A percentile compares a stretch with the other conserved stretches of the same genome.
These are phyloP conservation scores for Paramacrobiotus metropolitanus DNA, from an alignment of 1,140 invertebrate species.

Conservation along the genomic window DNA sequence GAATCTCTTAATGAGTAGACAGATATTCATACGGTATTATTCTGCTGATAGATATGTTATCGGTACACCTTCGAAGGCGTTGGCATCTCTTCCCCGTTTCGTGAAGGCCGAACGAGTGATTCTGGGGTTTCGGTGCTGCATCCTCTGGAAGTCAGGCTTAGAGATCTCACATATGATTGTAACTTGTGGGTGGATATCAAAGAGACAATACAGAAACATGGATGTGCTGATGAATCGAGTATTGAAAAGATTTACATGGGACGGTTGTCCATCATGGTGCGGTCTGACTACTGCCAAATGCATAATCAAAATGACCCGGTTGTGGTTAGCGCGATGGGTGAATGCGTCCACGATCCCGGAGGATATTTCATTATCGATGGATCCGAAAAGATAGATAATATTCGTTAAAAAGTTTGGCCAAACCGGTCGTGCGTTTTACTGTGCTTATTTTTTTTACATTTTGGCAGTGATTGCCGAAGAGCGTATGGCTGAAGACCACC, in stretches of 20 bases:
- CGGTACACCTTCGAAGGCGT: background rate
- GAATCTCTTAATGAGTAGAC: background rate
- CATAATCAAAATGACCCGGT: background rate
- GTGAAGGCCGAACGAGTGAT: background rate
- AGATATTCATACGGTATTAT: background rate
- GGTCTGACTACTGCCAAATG: background rate
- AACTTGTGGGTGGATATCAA: background rate
- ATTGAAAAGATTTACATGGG: background rate
- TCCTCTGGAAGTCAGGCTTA: background rate
- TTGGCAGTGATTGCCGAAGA: background rate
- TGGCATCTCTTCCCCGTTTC: background rate
- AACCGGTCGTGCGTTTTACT: background rate
- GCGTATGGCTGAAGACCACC: background rate
- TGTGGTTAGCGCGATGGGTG: background rate
- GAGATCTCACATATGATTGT: background rate
- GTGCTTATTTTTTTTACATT: background rate
- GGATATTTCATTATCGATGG: background rate
- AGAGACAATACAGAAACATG: background rate
- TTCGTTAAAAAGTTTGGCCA: background rate
- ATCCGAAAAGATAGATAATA: background rate
- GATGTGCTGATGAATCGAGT: background rate
- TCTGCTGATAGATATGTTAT: background rate
- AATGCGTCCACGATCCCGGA: background rate
- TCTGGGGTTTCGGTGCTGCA: background rate
- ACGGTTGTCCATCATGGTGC: background rate